Conservation (phyloP, 2,888 invertebrate genomes). For the Myopa testacea region DNA sequence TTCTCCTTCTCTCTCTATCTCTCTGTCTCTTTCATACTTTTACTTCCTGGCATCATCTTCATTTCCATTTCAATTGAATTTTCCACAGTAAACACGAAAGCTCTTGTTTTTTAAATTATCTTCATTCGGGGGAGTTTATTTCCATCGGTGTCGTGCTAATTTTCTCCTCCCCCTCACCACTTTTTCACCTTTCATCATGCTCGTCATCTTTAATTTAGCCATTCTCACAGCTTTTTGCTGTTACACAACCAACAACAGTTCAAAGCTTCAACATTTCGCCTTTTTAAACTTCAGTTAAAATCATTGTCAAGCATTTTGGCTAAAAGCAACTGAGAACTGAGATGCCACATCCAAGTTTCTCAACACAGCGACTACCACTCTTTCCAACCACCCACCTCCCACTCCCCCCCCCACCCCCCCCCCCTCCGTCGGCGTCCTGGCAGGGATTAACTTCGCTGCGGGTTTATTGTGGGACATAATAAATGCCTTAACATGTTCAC, state of each 20-base stretch:
- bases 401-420: background rate
- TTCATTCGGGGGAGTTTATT: too few relatives aligned
- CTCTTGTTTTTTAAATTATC: too few relatives aligned
- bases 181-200: too few relatives aligned
- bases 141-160: too few relatives aligned
- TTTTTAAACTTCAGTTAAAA: conserved; percentile 19
- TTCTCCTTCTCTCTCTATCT: background rate
- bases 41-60: background rate
- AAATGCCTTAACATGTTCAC: too few relatives aligned
- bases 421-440: background rate
- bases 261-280: background rate
- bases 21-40: background rate
- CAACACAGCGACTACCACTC: background rate
- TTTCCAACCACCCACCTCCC: background rate
- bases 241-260: background rate
- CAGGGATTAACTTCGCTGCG: conserved; percentile 15
- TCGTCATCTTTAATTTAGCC: too few relatives aligned
- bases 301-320: conserved; percentile 6
- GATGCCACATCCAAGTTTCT: background rate
- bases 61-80: too few relatives aligned
- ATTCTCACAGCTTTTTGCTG: background rate
- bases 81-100: too few relatives aligned
- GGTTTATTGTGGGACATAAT: too few relatives aligned
- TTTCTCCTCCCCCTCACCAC: too few relatives aligned
- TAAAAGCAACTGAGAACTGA: conserved; percentile 25